Conservation (phyloP, 2,113 vertebrate species). For the Osmerus mordax region DNA sequence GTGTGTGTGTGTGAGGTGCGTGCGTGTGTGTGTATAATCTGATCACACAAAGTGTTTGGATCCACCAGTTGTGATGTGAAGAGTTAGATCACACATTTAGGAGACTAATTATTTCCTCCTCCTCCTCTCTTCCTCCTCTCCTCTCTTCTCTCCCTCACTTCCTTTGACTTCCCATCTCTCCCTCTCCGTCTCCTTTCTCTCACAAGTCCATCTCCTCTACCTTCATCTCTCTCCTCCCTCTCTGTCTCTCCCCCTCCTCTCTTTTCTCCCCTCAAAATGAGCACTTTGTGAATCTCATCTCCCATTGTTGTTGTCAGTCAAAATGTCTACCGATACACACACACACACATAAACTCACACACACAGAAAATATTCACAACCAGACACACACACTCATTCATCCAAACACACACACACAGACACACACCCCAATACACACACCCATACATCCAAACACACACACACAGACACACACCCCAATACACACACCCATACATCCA, state of each 20-base stretch:
- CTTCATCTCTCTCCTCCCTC: background rate
- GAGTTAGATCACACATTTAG: too few species aligned
- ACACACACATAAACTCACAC: background rate
- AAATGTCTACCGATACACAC: constrained; percentile 3
- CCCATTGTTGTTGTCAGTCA: constrained; percentile 22
- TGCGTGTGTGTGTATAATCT: too few species aligned
- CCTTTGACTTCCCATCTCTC: background rate
- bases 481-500: too few species aligned
- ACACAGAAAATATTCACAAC: background rate
- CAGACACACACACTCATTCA: background rate
- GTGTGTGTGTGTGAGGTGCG: too few species aligned
- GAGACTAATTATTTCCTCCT: too few species aligned
- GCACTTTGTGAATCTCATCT: constrained; percentile 18
- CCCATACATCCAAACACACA: too few species aligned
- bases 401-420: background rate
- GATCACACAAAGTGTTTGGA: too few species aligned
- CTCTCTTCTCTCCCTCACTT: background rate
- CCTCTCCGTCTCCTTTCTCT: background rate
- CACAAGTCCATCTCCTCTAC: background rate
- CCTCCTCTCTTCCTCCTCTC: constrained; percentile 25
- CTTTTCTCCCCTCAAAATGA: constrained; percentile 15
- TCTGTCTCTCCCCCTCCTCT: background rate
- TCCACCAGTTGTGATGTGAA: too few species aligned
- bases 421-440: too few species aligned
- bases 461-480: background rate